Base-by-base conservation (phyloP, 2,113 vertebrate genomes). In the Toxotes chatareus region DNA sequence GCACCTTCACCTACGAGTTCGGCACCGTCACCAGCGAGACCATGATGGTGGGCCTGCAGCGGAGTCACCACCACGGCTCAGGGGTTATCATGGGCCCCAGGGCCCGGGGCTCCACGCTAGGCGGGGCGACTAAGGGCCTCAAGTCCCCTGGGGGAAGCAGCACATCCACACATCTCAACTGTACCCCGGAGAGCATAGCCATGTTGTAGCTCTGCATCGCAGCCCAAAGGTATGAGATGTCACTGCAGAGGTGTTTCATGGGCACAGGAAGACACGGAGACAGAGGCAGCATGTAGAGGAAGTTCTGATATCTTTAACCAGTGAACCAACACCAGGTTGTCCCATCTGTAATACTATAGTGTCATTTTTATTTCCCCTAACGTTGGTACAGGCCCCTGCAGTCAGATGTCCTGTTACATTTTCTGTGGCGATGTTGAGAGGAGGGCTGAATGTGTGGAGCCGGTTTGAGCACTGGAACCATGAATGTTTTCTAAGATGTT, bases 1-100 rank as follows among this genome's bases (percentile, higher is more conserved):
- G 97, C 57, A 97, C 97, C 74, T 97, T 97, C 94, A 96, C 96
- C 89, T 97, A 97, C 0, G 97, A 98, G 92, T 98, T 97, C 0
- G 97, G 97, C 79, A 94, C 96, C 0, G 92, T 98, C 82, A 97
- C 96, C 91, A 95, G 92, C 1, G 96, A 97, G 68, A 98, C 97
- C 17, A 84, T 98, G 88, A 95, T 97, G 93, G 95, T 95, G 0
- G 96, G 95, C 0, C 90, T 98, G 82, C 96, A 97, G 91, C 94
- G 95, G 49, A 86, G 87, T 42, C 86, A 90, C 66, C 93, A 84
- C 65, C 93, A 85, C 16, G 83, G 88, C 60, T 90, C 94, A 0
- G 93, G 93, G 27, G 89, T 94, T 5, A 92, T 95, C 71, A 84
- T 95, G 67, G 95, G 93, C 11, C 70, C 92, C 75, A 82, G 94